phyloP scores from a whole-genome alignment of 2,888 invertebrate genomes.

The Microchrysa polita region DNA sequence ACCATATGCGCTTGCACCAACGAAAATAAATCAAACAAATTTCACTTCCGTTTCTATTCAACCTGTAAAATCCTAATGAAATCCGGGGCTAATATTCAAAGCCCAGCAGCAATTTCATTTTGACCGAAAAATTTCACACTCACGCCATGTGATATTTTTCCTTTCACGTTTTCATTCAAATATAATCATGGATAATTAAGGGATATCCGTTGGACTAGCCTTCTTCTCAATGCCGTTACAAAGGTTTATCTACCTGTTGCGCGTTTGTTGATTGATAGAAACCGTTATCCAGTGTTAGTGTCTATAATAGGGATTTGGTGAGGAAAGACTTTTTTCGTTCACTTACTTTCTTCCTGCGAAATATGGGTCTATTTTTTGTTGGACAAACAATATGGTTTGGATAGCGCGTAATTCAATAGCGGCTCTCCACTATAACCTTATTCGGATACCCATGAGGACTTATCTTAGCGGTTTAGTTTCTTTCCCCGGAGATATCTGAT shows the following conservation, averaged over 20 bases:
- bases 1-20: constrained; percentile 26
- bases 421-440: constrained; percentile 37
- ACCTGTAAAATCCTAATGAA: constrained; percentile 37
- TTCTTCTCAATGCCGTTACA: neutral
- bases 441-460: constrained; percentile 26
- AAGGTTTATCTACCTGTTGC: constrained; percentile 21
- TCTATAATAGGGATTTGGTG: neutral
- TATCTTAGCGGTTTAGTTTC: constrained; percentile 35
- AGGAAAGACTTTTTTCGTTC: constrained; percentile 19
- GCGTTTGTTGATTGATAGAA: constrained; percentile 15
- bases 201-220: neutral
- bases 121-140: constrained; percentile 24
- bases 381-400: neutral
- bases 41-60: constrained; percentile 32
- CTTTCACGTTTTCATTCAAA: neutral
- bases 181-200: neutral
- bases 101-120: constrained; percentile 27
- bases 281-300: constrained; percentile 35
- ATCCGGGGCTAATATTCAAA: neutral
- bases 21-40: constrained; percentile 31
- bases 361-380: constrained; percentile 11
- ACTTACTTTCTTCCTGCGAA: constrained; percentile 14
- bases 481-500: neutral
- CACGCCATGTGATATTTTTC: constrained; percentile 22
- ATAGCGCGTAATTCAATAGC: constrained; percentile 38